Conservation (phyloP, 2,113 vertebrate species). For the Mandrillus leucophaeus region DNA sequence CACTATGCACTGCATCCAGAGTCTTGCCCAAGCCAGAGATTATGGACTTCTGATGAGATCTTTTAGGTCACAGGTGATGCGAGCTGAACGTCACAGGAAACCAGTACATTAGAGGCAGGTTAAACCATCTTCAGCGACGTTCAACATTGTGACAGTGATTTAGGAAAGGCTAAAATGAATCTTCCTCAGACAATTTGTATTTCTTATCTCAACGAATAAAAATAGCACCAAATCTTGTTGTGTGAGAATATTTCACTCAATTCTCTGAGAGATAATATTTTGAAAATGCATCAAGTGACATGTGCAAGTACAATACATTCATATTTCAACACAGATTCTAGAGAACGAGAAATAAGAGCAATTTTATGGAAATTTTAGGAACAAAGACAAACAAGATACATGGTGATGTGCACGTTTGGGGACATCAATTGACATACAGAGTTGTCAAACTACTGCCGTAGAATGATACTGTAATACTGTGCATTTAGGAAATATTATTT, state of each 20-base stretch:
- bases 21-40: not conserved
- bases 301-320: not conserved
- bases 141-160: not conserved
- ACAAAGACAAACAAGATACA: not conserved
- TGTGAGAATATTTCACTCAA: not conserved
- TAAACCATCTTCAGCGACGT: not conserved
- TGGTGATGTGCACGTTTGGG: not conserved
- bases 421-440: not conserved
- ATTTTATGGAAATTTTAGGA: not conserved
- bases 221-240: not conserved
- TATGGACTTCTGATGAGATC: not conserved
- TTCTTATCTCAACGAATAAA: not conserved
- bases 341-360: not conserved
- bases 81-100: slow-evolving; percentile 44
- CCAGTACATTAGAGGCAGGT: not conserved
- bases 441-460: not conserved
- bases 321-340: not conserved
- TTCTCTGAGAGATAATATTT: not conserved
- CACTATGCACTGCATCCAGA: not conserved
- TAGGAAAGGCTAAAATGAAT: not conserved
- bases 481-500: not conserved
- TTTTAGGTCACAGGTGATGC: not conserved
- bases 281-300: not conserved
- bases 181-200: not conserved
- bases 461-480: not conserved